Conservation (phyloP, 2,797 vertebrate species). For the Sciaenops ocellatus region DNA sequence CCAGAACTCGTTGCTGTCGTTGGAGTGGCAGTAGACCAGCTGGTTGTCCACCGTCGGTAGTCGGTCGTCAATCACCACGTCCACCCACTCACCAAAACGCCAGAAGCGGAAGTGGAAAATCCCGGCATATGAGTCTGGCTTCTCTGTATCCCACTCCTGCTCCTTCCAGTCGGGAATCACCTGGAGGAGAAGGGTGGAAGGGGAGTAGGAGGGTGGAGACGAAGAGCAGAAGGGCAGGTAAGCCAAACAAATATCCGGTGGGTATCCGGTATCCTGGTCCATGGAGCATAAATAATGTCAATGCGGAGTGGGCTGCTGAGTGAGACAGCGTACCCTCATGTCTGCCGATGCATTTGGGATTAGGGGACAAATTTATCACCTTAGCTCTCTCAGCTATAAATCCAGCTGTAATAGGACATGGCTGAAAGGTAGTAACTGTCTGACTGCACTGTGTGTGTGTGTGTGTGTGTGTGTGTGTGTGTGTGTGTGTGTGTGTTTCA, state of each 20-base stretch:
- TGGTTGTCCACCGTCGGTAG: slow-evolving; percentile 94
- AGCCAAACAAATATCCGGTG: slow-evolving; percentile 45
- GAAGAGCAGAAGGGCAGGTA: slow-evolving; percentile 22
- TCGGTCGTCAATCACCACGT: slow-evolving; percentile 96
- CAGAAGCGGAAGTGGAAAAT: slow-evolving; percentile 99
- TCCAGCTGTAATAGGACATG: slow-evolving; percentile 64
- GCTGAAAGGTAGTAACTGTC: slow-evolving; percentile 55
- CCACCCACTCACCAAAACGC: slow-evolving; percentile 96
- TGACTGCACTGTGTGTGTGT: slow-evolving; percentile 12
- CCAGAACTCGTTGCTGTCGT: slow-evolving; percentile 97
- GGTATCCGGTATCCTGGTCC: no score
- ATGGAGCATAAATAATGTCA: slow-evolving; percentile 44
- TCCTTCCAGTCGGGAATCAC: slow-evolving; percentile 99
- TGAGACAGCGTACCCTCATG: slow-evolving; percentile 31
- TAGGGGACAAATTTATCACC: slow-evolving; percentile 62
- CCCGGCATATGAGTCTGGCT: slow-evolving; percentile 88
- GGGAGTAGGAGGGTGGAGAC: slow-evolving; percentile 2
- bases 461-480: slow-evolving; percentile 25
- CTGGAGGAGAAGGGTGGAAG: slow-evolving; percentile 70
- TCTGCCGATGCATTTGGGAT: slow-evolving; percentile 59
- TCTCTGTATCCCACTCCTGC: slow-evolving; percentile 95
- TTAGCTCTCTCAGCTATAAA: slow-evolving; percentile 53
- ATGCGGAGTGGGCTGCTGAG: slow-evolving; percentile 33
- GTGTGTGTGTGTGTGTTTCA: slow-evolving; percentile 33
- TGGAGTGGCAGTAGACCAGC: slow-evolving; percentile 98